Evolutionary conservation across 2,888 invertebrate genomes (phyloP).

Genomic region (Heteromyza rotundicornis): DNA sequence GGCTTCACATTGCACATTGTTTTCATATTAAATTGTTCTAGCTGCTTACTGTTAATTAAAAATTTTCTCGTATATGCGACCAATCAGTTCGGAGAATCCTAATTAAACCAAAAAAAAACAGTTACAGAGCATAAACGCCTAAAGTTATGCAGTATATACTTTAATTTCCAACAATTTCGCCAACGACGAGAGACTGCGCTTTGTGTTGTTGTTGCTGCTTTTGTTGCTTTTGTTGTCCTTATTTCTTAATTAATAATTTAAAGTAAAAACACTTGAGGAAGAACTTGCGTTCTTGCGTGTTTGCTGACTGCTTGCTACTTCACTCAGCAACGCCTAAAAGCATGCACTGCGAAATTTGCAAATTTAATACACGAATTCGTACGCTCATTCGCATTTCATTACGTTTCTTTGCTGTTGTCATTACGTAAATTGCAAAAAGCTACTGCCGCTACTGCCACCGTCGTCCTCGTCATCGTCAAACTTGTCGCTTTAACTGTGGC

Average conservation of each 20-base stretch:
- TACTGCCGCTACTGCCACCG: too few relatives aligned
- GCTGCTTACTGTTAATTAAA: too few relatives aligned
- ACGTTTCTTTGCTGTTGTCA: constrained; percentile 14
- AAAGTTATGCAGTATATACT: constrained; percentile 40
- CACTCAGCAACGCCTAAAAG: constrained; percentile 35
- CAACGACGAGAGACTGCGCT: too few relatives aligned
- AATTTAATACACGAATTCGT: constrained; percentile 1
- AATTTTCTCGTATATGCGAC: too few relatives aligned
- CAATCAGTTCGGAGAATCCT: constrained; percentile 24
- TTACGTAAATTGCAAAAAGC: too few relatives aligned
- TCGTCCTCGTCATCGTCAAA: neutral
- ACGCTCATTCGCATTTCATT: neutral
- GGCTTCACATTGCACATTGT: too few relatives aligned
- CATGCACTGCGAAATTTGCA: constrained; percentile 28
- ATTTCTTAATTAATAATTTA: constrained; percentile 53
- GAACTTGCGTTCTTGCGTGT: too few relatives aligned
- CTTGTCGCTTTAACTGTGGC: too few relatives aligned
- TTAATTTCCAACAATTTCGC: neutral
- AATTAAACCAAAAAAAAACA: constrained; percentile 39
- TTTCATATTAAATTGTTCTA: too few relatives aligned
- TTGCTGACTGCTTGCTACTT: neutral
- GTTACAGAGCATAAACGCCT: constrained; percentile 38
- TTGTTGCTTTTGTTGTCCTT: constrained; percentile 39
- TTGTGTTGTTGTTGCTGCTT: constrained; percentile 21
- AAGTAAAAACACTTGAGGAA: constrained; percentile 39